A percentile compares a stretch with the other conserved stretches of the same genome.
Evolutionary conservation across 1,140 invertebrate species (phyloP).

Genomic region (Hydropsyche tenuis): DNA sequence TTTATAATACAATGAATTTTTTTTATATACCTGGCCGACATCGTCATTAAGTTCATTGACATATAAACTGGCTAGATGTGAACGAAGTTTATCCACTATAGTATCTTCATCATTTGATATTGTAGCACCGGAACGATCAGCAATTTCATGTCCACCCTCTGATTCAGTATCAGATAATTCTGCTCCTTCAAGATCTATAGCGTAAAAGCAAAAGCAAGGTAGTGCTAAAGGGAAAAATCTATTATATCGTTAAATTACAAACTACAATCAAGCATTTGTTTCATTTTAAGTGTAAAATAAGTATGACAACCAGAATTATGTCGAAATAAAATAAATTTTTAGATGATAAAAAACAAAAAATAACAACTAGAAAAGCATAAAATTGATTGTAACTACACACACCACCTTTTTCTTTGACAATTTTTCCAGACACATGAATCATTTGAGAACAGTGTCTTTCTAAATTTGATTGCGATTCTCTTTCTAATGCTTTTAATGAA

Average conservation of each 20-base stretch:
- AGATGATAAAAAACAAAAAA: too few species aligned
- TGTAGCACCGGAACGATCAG: neutral
- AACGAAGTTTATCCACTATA: slow-evolving; percentile 28
- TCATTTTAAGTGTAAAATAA: too few species aligned
- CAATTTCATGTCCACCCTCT: slow-evolving; percentile 34
- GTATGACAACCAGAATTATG: too few species aligned
- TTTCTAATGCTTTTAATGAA: slow-evolving; percentile 53
- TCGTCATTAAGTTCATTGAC: slow-evolving; percentile 44
- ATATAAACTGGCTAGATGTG: slow-evolving; percentile 37
- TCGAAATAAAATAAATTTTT: too few species aligned
- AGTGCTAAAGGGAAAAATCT: slow-evolving; percentile 7
- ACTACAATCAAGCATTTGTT: too few species aligned
- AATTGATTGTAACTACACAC: neutral
- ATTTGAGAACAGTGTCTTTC: slow-evolving; percentile 54
- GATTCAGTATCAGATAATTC: slow-evolving; percentile 45
- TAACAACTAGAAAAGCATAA: neutral
- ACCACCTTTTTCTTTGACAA: slow-evolving; percentile 48
- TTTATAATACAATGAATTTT: neutral
- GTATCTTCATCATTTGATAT: neutral
- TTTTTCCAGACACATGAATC: slow-evolving; percentile 56
- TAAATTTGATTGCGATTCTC: slow-evolving; percentile 48
- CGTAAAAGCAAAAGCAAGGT: neutral
- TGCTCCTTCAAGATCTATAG: slow-evolving; percentile 44
- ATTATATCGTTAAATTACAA: too few species aligned
- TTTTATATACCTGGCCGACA: slow-evolving; percentile 46